Evolutionary conservation across 1,140 invertebrate species (phyloP).

Genomic region (Bombus vancouverensis): DNA sequence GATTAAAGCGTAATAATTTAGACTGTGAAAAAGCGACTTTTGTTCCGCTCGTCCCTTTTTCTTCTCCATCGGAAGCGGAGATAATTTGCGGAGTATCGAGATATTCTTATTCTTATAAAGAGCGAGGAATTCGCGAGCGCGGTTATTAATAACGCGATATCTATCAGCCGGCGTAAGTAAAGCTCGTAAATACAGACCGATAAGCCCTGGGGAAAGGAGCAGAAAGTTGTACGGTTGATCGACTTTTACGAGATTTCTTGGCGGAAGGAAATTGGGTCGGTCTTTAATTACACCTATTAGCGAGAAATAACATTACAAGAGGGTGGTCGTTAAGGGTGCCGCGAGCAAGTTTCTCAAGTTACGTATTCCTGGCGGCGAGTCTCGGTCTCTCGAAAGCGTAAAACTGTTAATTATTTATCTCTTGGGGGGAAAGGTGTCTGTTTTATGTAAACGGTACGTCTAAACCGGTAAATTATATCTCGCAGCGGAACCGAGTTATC

Average conservation of each 20-base stretch:
- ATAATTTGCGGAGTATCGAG: background rate
- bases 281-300: conserved; percentile 13
- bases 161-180: background rate
- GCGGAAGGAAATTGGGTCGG: conserved; percentile 22
- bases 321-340: background rate
- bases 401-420: conserved; percentile 9
- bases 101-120: background rate
- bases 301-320: background rate
- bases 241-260: conserved; percentile 12
- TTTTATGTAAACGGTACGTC: background rate
- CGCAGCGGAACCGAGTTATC: background rate
- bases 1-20: background rate
- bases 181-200: background rate
- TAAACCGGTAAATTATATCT: background rate
- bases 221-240: conserved; percentile 2
- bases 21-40: too few relatives aligned
- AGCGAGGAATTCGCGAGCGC: background rate
- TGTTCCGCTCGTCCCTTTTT: background rate
- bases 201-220: background rate
- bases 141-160: background rate
- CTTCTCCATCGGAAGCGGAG: too few relatives aligned
- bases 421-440: background rate
- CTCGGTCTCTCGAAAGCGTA: background rate
- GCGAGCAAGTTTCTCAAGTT: conserved; percentile 9
- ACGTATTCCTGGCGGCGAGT: background rate